Evolutionary conservation across 2,888 invertebrate genomes (phyloP), one percentile per base, ranked within the genome.

Genomic region (Drosophila kambysellisi): DNA sequence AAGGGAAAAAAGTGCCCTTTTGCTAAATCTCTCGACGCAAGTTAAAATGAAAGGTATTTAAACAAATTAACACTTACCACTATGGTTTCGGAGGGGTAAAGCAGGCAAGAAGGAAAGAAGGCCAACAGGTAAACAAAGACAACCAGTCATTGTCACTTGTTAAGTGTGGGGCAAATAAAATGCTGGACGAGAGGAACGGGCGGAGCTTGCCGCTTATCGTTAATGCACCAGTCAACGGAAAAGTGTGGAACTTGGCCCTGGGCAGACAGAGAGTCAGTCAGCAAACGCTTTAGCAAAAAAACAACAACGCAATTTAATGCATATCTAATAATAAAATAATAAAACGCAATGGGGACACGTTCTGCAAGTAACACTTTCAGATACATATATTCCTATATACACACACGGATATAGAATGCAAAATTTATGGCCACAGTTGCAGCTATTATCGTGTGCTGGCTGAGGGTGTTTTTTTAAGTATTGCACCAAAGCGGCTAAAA

Each of bases 141-240:
- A 67, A 69, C 66, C 77, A 77, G 77, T 85, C 82, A 71, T 80
- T 82, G 82, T 82, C 74, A 65, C 61, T 66, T 52, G 85, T 53
- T 68, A 79, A 84, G 82, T 82, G 61, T 50, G 48, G 33, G 51
- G 72, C 54, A 82, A 84, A 84, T 63, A 79, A 54, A 9, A 17
- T 1, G 11, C 9, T 29, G 41, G 39, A n/a, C 4, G 37, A 33
- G 32, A 51, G 72, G 20, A 30, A 32, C 32, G 33, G 29, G 25
- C 4, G 15, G 52, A n/a, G 9, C 32, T 43, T 33, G 25, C 2
- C 30, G 41, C 46, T 78, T 78, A 78, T 78, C 79, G 61, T 61
- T 58, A 54, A 32, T 33, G 39, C 46, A 30, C 25, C 41, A 52
- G 60, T 48, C 48, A 65, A 52, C 54, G 53, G 60, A 58, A 33